These are phyloP conservation scores for Paraescarpia echinospica DNA, from an alignment of 1,140 invertebrate genomes.

Conservation along the genomic window DNA sequence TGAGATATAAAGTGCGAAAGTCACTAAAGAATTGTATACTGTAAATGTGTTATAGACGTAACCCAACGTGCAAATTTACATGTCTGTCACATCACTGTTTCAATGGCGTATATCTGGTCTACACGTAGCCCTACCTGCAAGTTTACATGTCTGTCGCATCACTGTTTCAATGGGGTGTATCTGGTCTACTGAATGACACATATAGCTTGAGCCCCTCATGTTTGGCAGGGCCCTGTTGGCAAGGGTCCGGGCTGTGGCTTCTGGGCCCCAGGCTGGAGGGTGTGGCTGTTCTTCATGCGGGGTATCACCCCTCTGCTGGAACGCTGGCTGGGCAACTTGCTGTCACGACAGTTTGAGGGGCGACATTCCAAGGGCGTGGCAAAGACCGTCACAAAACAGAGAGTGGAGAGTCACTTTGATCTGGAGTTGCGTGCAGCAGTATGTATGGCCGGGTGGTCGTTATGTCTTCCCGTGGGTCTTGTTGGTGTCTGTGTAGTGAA, in stretches of 20 bases:
- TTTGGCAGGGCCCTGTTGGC: constrained; percentile 83
- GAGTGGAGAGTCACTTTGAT: constrained; percentile 99
- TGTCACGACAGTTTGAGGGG: constrained; percentile 98
- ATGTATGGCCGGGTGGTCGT: constrained; percentile 29
- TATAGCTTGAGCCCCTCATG: no score
- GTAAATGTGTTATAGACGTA: no score
- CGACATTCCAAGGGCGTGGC: constrained; percentile 98
- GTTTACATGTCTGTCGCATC: no score
- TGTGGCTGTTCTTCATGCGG: constrained; percentile 99
- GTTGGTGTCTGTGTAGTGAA: not conserved
- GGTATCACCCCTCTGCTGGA: constrained; percentile 97
- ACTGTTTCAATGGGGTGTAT: no score
- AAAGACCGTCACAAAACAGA: constrained; percentile 99
- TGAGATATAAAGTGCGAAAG: no score
- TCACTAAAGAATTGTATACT: no score
- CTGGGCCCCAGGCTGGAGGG: constrained; percentile 99
- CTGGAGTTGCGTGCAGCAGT: constrained; percentile 95
- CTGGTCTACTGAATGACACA: no score
- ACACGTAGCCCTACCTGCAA: no score
- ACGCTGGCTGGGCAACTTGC: constrained; percentile 95
- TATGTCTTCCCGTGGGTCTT: not conserved
- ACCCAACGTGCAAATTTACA: not conserved
- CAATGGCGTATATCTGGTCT: not conserved
- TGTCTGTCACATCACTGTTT: not conserved
- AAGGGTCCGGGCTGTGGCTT: constrained; percentile 99